Base-by-base conservation (phyloP, 2,888 invertebrate species). In the Drosophila incognita region DNA sequence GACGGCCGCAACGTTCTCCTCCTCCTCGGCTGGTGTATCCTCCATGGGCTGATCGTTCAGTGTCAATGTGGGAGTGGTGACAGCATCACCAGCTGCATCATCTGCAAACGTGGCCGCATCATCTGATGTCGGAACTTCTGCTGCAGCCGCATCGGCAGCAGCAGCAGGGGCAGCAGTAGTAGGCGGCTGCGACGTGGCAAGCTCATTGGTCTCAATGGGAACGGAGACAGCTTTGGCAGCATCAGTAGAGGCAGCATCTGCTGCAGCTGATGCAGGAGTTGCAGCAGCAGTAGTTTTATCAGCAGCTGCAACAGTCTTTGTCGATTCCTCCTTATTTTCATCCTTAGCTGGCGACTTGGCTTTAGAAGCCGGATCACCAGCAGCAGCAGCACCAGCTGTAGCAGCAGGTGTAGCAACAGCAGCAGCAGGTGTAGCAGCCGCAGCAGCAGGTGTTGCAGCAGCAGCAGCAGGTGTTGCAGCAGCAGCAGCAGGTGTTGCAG, bases 1-100 rank as follows among this genome's bases (percentile, higher is more conserved):
- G 11, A 74, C 77, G 29, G 29, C 11, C 11, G 42, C 57, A 84
- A 61, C 29, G 59, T 62, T 18, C 21, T 81, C 81, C 51, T 91
- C 89, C 59, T 91, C 91, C 5, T 88, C 91, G 87, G 88, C 92
- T 0, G 92, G 92, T 60, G 92, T 90, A n/a, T 89, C 89, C 74
- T 87, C 85, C 85, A 86, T 86, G 35, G 85, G 85, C 51, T 86
- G 85, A 78, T 91, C 90, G 62, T 91, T 91, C 4, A 91, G 77
- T 15, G 91, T 76, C 54, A 91, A 61, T 48, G 83, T 72, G 29
- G 91, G 92, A 42, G 87, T 46, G 31, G 78, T 13, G 7, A 18
- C n/a, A 2, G 21, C 27, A 1, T 18, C 38, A 38, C 18, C 38
- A 18, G 24, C 18, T 24, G 61, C 36, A 29, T 29, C 59, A 8